Base-by-base conservation (phyloP, 2,888 invertebrate genomes). In the Orchestes rusci region DNA sequence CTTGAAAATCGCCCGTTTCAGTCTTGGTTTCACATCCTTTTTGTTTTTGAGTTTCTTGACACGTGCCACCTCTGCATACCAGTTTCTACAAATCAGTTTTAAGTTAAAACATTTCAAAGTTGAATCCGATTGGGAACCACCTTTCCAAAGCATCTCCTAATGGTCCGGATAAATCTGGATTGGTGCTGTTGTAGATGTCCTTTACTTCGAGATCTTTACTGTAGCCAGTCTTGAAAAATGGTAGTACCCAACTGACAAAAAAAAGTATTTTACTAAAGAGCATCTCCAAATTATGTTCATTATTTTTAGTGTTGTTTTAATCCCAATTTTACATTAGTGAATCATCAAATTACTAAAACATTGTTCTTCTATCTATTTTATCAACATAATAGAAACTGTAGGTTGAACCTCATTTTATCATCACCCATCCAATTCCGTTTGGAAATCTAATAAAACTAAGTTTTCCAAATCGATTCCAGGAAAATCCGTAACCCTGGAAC, bases 111-210 rank as follows among this genome's bases (percentile, higher is more conserved):
- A 23, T 30, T 30, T 30, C 5, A 7, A 23, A 23, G 10, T 7
- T 23, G 7, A 23, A 23, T 23, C 45, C 55, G n/a, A n/a, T n/a
- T n/a, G n/a, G n/a, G n/a, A n/a, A n/a, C n/a, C 61, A 79, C 70
- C 70, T 71, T 64, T 81, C 81, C 28, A 86, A 67, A 13, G 70
- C 70, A 61, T 83, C 75, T 5, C 82, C 82, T 10, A 85, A 69
- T n/a, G 67, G 64, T 45, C 78, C 76, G 0, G 84, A 84, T 33
- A 72, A 67, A 64, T 85, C 84, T 13, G 68, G 67, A 2, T 72
- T 67, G 13, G 80, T 68, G 5, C 77, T 73, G 58, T 76, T 77
- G 68, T 79, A 82, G 16, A 86, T 65, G 59, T 85, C 81, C 54
- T 80, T 76, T 8, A 77, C 59, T 47, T 77, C 76, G 41, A 85